Conservation (phyloP, 2,888 invertebrate species). For the Laothoe populi region DNA sequence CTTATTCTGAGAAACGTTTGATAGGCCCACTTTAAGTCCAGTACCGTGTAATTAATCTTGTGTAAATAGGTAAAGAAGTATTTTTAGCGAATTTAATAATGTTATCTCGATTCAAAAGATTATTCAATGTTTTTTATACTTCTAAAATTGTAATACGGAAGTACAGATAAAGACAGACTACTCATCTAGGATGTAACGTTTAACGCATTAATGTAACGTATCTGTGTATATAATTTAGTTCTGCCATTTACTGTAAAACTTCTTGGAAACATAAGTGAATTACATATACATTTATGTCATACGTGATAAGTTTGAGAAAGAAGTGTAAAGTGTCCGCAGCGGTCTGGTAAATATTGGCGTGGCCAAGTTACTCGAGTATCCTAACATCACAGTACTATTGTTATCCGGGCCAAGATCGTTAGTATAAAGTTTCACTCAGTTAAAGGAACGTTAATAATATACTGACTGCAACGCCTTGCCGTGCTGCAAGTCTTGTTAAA, state of each 20-base stretch:
- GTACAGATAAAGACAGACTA: neutral
- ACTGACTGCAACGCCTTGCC: slow-evolving; percentile 35
- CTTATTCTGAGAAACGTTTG: neutral
- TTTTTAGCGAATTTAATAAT: too few relatives aligned
- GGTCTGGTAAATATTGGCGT: neutral
- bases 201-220: too few relatives aligned
- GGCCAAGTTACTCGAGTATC: slow-evolving; percentile 25
- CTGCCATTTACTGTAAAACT: neutral
- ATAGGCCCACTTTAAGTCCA: slow-evolving; percentile 8
- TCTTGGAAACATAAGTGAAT: neutral
- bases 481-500: slow-evolving; percentile 36
- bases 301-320: slow-evolving; percentile 9
- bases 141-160: neutral
- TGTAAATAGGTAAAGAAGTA: too few relatives aligned
- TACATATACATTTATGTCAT: neutral
- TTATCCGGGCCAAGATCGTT: slow-evolving; percentile 48
- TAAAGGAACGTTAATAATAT: slow-evolving; percentile 43
- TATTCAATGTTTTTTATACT: neutral
- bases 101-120: neutral
- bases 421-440: slow-evolving; percentile 51
- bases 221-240: neutral
- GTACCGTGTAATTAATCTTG: neutral
- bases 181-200: too few relatives aligned
- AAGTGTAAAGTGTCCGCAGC: slow-evolving; percentile 4
- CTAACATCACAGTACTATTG: slow-evolving; percentile 36